Base-by-base conservation (phyloP, 2,113 vertebrate genomes). In the Leucosticte australis region DNA sequence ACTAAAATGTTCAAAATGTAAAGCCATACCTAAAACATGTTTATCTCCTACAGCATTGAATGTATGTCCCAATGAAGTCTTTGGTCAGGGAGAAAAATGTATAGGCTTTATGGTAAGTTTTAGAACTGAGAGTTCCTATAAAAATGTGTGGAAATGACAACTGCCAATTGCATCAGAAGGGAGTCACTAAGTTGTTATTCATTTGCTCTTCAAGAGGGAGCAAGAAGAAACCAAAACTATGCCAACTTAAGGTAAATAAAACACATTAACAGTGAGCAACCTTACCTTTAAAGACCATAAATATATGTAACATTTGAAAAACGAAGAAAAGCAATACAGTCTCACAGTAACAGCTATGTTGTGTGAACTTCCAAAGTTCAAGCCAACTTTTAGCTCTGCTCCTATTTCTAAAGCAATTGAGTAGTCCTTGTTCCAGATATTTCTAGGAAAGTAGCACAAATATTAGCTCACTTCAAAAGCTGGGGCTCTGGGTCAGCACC, bases 261-360 rank as follows among this genome's bases (percentile, higher is more conserved):
- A 18, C 14, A 41, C 11, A 41, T 33, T 9, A 78, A 52, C 23
- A 20, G 3, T 35, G 44, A 64, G 7, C 12, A 75, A 31, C 3
- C 31, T 47, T 52, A 70, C 21, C 4, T 76, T 79, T 68, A 73
- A 49, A 64, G 30, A 7, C 3, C 6, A 53, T 23, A 47, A 47
- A 3, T 11, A 39, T 1, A 2, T 11, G 6, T 33, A 69, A 31
- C 0, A 10, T 27, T 53, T 49, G 30, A 83, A 30, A 70, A 37
- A 42, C 4, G 6, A 3, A 69, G 20, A 77, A 79, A 6, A 1
- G 1, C 3, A 7, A 24, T 4, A 31, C 28, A 1, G 11, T 24
- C 37, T 78, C 17, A 60, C 10, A 63, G 3, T 21, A 35, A 46
- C 1, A 87, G 24, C 31, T 41, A 23, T 1, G 4, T 11, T 23